Conservation (phyloP, 2,888 invertebrate genomes). For the Nebria brevicollis region DNA sequence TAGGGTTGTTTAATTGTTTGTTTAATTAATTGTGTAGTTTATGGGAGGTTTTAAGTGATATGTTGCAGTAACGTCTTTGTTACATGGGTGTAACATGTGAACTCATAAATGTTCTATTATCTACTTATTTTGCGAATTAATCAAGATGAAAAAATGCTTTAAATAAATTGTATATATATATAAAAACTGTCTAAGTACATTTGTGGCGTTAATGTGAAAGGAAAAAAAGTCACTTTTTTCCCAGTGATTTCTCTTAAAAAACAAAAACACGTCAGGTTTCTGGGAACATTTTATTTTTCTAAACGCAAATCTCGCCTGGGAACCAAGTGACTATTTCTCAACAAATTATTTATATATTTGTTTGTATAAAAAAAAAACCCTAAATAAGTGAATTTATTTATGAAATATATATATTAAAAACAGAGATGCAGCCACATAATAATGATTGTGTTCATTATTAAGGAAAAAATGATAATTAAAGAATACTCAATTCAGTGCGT, state of each 20-base stretch:
- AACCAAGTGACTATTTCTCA: neutral
- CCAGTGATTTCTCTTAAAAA: neutral
- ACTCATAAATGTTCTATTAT: neutral
- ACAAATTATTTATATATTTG: neutral
- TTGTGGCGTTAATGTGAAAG: neutral
- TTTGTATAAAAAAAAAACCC: neutral
- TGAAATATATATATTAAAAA: neutral
- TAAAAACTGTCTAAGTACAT: neutral
- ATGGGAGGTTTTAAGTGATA: no score
- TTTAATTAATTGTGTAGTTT: no score
- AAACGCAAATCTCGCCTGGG: neutral
- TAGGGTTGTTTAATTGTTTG: no score
- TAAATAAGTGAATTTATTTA: neutral
- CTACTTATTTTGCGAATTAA: neutral
- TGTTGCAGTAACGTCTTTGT: neutral
- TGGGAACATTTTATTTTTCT: slow-evolving; percentile 1
- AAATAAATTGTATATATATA: neutral
- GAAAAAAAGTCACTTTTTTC: neutral
- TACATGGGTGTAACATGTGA: neutral
- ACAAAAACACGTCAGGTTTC: neutral
- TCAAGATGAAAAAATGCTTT: neutral
- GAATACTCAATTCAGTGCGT: neutral
- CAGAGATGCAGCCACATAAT: neutral
- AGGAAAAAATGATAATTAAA: neutral
- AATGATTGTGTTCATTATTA: neutral